phyloP scores from a whole-genome alignment of 2,797 vertebrate species.

The Sebastes iracundus region DNA sequence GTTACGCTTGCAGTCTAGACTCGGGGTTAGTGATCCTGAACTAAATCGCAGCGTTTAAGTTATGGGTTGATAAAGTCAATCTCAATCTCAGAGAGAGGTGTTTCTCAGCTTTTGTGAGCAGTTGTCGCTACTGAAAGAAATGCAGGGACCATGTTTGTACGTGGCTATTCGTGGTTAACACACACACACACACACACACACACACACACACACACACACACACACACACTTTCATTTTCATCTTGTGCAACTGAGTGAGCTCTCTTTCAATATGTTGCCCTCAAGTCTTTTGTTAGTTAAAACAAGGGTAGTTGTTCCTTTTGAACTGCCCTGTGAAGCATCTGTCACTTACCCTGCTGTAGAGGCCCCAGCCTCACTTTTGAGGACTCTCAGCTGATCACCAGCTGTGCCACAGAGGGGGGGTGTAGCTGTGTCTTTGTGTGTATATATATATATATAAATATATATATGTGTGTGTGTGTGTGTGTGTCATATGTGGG shows the following conservation, averaged over 20 bases:
- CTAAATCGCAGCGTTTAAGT: not conserved
- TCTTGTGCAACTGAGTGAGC: not conserved
- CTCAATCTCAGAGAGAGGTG: not conserved
- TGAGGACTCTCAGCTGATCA: constrained; percentile 50
- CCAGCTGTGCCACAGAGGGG: constrained; percentile 49
- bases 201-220: too few species aligned
- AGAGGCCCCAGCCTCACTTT: not conserved
- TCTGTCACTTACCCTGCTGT: constrained; percentile 6
- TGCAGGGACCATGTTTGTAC: not conserved
- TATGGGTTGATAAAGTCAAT: not conserved
- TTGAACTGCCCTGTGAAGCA: constrained; percentile 5
- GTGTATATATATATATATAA: not conserved
- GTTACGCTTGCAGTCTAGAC: not conserved
- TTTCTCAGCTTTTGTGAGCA: not conserved
- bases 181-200: not conserved
- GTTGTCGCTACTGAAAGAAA: not conserved
- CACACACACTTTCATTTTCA: not conserved
- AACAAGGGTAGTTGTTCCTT: constrained; percentile 3
- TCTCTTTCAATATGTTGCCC: not conserved
- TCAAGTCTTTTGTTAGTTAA: constrained; percentile 3
- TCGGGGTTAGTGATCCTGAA: not conserved
- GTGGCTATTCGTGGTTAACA: not conserved
- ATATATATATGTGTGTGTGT: not conserved
- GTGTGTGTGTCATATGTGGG: constrained; percentile 13
- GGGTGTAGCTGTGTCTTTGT: not conserved